Base-by-base conservation (phyloP, 2,797 vertebrate genomes). In the Amblyopsis hoosieri region DNA sequence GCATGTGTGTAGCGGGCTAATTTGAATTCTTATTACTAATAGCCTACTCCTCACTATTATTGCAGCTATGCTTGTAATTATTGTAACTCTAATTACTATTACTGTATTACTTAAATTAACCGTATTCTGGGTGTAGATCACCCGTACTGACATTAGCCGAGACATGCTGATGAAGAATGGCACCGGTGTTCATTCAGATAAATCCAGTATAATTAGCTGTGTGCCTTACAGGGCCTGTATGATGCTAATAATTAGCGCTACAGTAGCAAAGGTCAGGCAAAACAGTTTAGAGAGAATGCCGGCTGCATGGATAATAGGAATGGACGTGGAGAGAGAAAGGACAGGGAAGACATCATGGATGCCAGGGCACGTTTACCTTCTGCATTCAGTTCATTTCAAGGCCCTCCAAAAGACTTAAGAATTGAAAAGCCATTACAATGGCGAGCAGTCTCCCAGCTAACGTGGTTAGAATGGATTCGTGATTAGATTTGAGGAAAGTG, bases 181-280 rank as follows among this genome's bases (percentile, higher is more conserved):
- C 91, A 92, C 88, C 88, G 90, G 89, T 93, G 93, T 94, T 93
- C 95, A 93, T 93, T 95, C 94, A 94, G 93, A 96, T 96, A 95
- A 95, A 95, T 95, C 91, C 87, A 84, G 82, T 84, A 92, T 96
- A 98, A 97, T 97, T 97, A 95, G 92, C 92, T 89, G 88, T 90
- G 91, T 93, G 91, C 91, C 94, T 96, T 95, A 93, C 94, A 94
- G 91, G 91, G 91, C 89, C 92, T 89, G 87, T 89, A 85, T 92
- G 90, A 95, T 95, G 92, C 92, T 93, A 94, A 96, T 96, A 95
- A 96, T 97, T 94, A 96, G 93, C 91, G 89, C 84, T 91, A 92
- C 91, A 89, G 89, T 92, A 93, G 88, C 91, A 93, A 95, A 96
- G 95, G 93, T 96, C 93, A 64, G 31, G 58, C 91, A 92, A 94